phyloP scores from a whole-genome alignment of 1,140 invertebrate species.

The Listronotus bonariensis region DNA sequence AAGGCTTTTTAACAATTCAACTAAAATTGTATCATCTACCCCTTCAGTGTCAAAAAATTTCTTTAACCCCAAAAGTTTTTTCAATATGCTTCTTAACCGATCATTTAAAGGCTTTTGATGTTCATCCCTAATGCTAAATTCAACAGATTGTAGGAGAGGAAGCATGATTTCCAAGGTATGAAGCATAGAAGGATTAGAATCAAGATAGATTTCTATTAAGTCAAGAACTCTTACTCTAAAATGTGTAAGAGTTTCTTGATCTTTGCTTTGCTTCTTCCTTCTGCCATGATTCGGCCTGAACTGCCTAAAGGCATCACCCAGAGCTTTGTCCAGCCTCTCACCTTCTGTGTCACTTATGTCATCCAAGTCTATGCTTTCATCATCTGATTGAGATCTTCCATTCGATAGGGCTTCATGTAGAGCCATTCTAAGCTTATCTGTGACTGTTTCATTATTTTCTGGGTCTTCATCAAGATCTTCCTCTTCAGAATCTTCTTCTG shows the following conservation, averaged over 20 bases:
- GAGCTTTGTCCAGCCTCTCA: slow-evolving; percentile 68
- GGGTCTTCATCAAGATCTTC: slow-evolving; percentile 54
- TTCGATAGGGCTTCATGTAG: slow-evolving; percentile 67
- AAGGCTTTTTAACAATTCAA: slow-evolving; percentile 62
- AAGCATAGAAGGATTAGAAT: slow-evolving; percentile 68
- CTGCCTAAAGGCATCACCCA: slow-evolving; percentile 72
- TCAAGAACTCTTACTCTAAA: slow-evolving; percentile 72
- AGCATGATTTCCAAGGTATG: slow-evolving; percentile 69
- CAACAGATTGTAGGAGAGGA: slow-evolving; percentile 66
- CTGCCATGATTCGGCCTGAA: slow-evolving; percentile 63
- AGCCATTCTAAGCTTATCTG: slow-evolving; percentile 68
- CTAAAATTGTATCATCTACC: slow-evolving; percentile 63
- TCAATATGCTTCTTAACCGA: slow-evolving; percentile 65
- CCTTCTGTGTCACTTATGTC: slow-evolving; percentile 77
- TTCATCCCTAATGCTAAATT: slow-evolving; percentile 69
- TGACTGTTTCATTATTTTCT: slow-evolving; percentile 65
- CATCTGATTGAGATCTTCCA: slow-evolving; percentile 62
- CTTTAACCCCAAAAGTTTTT: slow-evolving; percentile 64
- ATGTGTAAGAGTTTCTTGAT: slow-evolving; percentile 68
- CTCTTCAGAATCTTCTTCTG: slow-evolving; percentile 34
- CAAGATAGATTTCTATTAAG: slow-evolving; percentile 71
- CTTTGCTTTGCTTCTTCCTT: slow-evolving; percentile 69
- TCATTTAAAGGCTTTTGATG: slow-evolving; percentile 70
- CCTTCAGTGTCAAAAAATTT: slow-evolving; percentile 64
- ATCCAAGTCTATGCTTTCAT: slow-evolving; percentile 76